Evolutionary conservation across 1,140 invertebrate genomes (phyloP), one percentile per base, ranked within the genome.

Genomic region (Homarus americanus): DNA sequence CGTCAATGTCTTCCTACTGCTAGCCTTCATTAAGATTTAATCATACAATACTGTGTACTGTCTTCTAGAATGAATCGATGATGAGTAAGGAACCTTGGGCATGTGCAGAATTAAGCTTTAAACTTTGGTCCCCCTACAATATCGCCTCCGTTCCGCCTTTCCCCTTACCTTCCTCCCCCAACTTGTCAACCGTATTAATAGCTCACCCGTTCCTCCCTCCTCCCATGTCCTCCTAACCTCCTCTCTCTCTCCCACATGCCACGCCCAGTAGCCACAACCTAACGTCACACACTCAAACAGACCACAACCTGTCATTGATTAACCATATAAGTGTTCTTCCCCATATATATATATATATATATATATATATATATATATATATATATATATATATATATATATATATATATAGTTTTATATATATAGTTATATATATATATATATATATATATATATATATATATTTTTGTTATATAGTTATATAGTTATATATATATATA

Each of bases 361-460:
- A n/a, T n/a, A n/a, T n/a, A n/a, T n/a, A n/a, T n/a, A n/a, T n/a
- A n/a, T n/a, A n/a, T n/a, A n/a, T n/a, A n/a, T n/a, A n/a, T n/a
- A n/a, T n/a, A n/a, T n/a, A n/a, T n/a, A n/a, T n/a, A n/a, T 66
- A 66, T 66, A 66, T 66, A 66, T 66, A 66, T 66, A 66, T n/a
- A n/a, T n/a, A n/a, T n/a, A n/a, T n/a, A n/a, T n/a, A n/a, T n/a
- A n/a, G n/a, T n/a, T n/a, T n/a, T n/a, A n/a, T n/a, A n/a, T n/a
- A n/a, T n/a, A n/a, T n/a, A n/a, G n/a, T n/a, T n/a, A n/a, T n/a
- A n/a, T 66, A 66, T 66, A 66, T 66, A 66, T 66, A 66, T 66
- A 66, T 66, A 66, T 66, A 66, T 66, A 66, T 66, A 66, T 66
- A 66, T 66, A 66, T 66, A 66, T 66, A 66, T 66, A 66, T 66